phyloP scores from a whole-genome alignment of 2,113 vertebrate genomes.

The Eclectus roratus region DNA sequence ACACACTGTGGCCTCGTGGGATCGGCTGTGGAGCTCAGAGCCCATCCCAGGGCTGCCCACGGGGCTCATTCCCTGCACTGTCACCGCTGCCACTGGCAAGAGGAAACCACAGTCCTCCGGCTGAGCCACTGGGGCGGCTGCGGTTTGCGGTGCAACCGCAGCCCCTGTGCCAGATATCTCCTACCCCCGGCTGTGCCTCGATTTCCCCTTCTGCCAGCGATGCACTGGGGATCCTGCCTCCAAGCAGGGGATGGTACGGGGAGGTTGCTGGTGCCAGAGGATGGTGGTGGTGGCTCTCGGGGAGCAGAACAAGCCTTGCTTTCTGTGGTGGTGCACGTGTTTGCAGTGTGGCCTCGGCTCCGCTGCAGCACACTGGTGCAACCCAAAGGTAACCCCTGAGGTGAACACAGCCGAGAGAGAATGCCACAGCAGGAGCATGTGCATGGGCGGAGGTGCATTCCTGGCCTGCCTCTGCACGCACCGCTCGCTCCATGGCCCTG shows the following conservation, averaged over 20 bases:
- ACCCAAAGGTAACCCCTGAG: not conserved
- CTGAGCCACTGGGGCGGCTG: fast-evolving
- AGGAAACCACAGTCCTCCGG: not conserved
- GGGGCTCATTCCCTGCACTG: fast-evolving
- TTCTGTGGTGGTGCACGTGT: not conserved
- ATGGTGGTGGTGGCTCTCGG: fast-evolving
- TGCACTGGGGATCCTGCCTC: not conserved
- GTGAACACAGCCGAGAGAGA: conserved; percentile 17
- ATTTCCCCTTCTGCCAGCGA: not conserved
- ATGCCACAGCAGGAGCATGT: not conserved
- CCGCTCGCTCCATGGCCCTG: fast-evolving
- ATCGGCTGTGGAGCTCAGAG: not conserved
- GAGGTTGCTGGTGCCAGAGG: not conserved
- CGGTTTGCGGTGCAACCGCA: not conserved
- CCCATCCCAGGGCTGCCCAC: fast-evolving
- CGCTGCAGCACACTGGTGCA: fast-evolving
- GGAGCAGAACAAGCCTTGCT: fast-evolving
- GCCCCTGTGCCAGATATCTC: not conserved
- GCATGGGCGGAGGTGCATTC: conserved; percentile 48
- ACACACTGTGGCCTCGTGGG: fast-evolving
- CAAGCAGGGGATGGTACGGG: not conserved
- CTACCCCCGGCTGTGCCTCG: not conserved
- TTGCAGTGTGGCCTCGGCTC: not conserved
- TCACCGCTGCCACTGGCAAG: not conserved
- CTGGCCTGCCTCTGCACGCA: not conserved